Percentiles rank a stretch among this genome's conserved stretches.
These are phyloP conservation scores for Urechis unicinctus DNA, from an alignment of 2,888 invertebrate species.

Conservation along the genomic window DNA sequence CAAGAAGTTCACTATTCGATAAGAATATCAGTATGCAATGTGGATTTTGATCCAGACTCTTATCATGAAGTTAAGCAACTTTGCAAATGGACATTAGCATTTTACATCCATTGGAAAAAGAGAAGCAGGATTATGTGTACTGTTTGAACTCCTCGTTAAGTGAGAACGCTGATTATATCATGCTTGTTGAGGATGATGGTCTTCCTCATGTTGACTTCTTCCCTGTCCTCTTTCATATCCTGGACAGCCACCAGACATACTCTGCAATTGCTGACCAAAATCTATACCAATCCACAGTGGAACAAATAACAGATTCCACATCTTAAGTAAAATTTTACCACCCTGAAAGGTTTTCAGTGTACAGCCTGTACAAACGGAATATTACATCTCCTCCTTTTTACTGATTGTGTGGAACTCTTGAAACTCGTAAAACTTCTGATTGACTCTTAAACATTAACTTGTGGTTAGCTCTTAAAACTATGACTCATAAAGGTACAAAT, in stretches of 20 bases:
- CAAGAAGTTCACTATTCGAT: constrained; percentile 17
- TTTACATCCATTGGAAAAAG: constrained; percentile 32
- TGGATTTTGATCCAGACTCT: constrained; percentile 27
- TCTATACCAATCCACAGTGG: no score
- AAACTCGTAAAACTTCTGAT: neutral
- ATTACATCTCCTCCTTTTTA: neutral
- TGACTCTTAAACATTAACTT: no score
- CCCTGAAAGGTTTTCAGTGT: constrained; percentile 26
- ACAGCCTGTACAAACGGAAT: neutral
- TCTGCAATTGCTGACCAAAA: no score
- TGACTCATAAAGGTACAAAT: no score
- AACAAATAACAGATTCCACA: neutral
- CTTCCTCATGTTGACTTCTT: constrained; percentile 34
- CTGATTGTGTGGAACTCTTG: neutral
- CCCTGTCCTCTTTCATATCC: constrained; percentile 26
- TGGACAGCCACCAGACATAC: constrained; percentile 8
- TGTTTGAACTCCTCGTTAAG: constrained; percentile 34
- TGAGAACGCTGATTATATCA: neutral
- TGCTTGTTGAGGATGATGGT: constrained; percentile 41
- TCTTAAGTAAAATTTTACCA: constrained; percentile 41
- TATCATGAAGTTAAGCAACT: constrained; percentile 27
- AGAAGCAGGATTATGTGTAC: constrained; percentile 42
- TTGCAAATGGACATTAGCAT: constrained; percentile 9
- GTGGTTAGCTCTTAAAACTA: no score
- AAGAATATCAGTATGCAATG: constrained; percentile 30